Percentiles rank a stretch among this genome's conserved stretches.
Evolutionary conservation across 2,888 invertebrate genomes (phyloP).

Genomic region (Apeira syringaria): DNA sequence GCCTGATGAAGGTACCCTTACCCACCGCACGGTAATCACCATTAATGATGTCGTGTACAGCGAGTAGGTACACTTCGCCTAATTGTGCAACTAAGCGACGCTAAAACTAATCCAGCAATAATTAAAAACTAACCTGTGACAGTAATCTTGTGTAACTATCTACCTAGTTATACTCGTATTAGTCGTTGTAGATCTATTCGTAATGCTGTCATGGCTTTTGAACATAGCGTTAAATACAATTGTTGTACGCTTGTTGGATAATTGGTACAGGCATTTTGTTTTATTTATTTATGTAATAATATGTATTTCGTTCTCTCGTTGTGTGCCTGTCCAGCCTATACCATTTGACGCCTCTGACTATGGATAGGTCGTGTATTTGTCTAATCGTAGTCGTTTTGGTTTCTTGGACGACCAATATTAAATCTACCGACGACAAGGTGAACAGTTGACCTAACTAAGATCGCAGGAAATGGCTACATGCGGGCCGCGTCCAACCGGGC

Average conservation of each 20-base stretch:
- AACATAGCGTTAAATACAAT: neutral
- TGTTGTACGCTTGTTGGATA: neutral
- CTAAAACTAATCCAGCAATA: conserved; percentile 15
- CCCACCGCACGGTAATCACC: neutral
- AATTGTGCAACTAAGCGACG: conserved; percentile 7
- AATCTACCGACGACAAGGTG: too few relatives aligned
- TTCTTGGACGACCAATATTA: too few relatives aligned
- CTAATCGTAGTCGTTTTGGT: too few relatives aligned
- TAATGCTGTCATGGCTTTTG: neutral
- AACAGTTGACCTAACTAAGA: too few relatives aligned
- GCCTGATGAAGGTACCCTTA: too few relatives aligned
- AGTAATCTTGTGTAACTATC: conserved; percentile 3
- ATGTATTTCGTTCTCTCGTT: too few relatives aligned
- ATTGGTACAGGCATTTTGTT: neutral
- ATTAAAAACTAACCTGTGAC: conserved; percentile 7
- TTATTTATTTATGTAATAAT: too few relatives aligned
- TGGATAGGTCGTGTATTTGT: too few relatives aligned
- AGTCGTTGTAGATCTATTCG: neutral
- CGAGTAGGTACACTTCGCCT: neutral
- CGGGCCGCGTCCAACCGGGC: too few relatives aligned
- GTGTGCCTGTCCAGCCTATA: too few relatives aligned
- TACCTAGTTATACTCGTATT: neutral
- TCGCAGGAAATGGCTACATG: too few relatives aligned
- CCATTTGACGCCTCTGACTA: too few relatives aligned
- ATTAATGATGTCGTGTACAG: conserved; percentile 2